These are phyloP conservation scores for Neoniphon sammara DNA, from an alignment of 2,797 vertebrate species.

Conservation along the genomic window DNA sequence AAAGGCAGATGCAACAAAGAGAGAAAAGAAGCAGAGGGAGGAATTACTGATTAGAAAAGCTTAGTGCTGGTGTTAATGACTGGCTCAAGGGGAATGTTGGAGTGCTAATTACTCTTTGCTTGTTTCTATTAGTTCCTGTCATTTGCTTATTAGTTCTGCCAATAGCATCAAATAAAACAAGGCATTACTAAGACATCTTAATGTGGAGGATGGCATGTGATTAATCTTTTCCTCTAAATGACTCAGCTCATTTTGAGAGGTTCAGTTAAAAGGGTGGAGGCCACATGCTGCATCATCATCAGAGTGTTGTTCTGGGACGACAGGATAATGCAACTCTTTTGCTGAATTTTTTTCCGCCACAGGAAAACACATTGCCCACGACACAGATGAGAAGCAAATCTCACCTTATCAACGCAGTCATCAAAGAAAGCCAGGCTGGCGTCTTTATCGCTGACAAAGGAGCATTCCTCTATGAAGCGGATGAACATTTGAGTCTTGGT, in stretches of 20 bases:
- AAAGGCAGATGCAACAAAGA: conserved; percentile 6
- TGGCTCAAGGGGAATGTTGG: conserved; percentile 25
- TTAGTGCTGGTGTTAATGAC: conserved; percentile 18
- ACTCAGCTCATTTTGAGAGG: conserved; percentile 8
- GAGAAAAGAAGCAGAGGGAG: not conserved
- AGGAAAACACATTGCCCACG: conserved; percentile 17
- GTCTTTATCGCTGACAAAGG: conserved; percentile 98
- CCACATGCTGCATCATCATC: conserved; percentile 13
- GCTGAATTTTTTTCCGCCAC: conserved; percentile 40
- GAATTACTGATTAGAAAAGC: conserved; percentile 22
- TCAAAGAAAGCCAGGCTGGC: conserved; percentile 98
- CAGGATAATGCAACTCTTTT: not conserved
- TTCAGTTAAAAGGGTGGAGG: not conserved
- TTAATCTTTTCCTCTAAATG: conserved; percentile 42
- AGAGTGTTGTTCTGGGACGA: conserved; percentile 19
- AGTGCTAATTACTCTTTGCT: conserved; percentile 43
- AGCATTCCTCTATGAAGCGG: conserved; percentile 98
- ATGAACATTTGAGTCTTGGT: conserved; percentile 99
- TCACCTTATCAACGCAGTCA: conserved; percentile 99
- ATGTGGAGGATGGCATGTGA: conserved; percentile 36
- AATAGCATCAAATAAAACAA: conserved; percentile 34
- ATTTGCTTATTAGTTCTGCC: conserved; percentile 47
- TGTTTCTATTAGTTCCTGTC: conserved; percentile 43
- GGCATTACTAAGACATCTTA: conserved; percentile 31
- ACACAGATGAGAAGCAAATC: conserved; percentile 47